Percentiles rank a stretch among this genome's conserved stretches.
Evolutionary conservation across 2,888 invertebrate species (phyloP).

Genomic region (Drosophila seclusa): DNA sequence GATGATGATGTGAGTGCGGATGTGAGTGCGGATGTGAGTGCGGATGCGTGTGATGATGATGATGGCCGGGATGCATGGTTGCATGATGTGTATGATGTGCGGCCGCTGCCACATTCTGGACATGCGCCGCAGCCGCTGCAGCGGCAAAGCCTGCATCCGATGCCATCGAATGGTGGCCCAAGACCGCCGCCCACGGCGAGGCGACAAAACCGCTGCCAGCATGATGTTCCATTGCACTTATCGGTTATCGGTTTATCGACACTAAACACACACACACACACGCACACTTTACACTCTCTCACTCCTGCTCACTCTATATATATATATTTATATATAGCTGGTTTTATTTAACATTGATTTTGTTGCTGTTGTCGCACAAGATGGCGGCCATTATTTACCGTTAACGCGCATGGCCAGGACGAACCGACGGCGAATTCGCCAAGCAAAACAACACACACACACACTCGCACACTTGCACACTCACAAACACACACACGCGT

Average conservation of each 20-base stretch:
- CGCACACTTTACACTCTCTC: not conserved
- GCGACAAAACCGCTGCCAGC: constrained; percentile 89
- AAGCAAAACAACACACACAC: constrained; percentile 24
- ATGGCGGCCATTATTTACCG: constrained; percentile 82
- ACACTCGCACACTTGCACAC: constrained; percentile 5
- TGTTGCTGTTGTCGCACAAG: constrained; percentile 54
- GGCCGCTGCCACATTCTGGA: constrained; percentile 85
- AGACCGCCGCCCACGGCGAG: constrained; percentile 93
- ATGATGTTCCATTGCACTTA: constrained; percentile 89
- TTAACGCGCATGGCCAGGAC: constrained; percentile 76
- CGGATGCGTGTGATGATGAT: constrained; percentile 67
- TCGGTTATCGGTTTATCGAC: constrained; percentile 4
- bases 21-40: constrained; percentile 65
- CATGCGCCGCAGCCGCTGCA: constrained; percentile 85
- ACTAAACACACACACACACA: constrained; percentile 11
- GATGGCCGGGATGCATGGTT: constrained; percentile 71
- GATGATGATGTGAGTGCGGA: constrained; percentile 83
- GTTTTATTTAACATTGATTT: constrained; percentile 69
- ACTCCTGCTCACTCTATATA: constrained; percentile 14
- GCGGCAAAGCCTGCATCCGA: constrained; percentile 84
- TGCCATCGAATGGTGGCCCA: constrained; percentile 86
- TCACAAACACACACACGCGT: not conserved
- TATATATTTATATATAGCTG: constrained; percentile 37
- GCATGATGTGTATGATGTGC: constrained; percentile 82
- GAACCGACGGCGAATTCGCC: constrained; percentile 58